phyloP scores from a whole-genome alignment of 2,797 vertebrate genomes.

The Epinephelus malabaricus region DNA sequence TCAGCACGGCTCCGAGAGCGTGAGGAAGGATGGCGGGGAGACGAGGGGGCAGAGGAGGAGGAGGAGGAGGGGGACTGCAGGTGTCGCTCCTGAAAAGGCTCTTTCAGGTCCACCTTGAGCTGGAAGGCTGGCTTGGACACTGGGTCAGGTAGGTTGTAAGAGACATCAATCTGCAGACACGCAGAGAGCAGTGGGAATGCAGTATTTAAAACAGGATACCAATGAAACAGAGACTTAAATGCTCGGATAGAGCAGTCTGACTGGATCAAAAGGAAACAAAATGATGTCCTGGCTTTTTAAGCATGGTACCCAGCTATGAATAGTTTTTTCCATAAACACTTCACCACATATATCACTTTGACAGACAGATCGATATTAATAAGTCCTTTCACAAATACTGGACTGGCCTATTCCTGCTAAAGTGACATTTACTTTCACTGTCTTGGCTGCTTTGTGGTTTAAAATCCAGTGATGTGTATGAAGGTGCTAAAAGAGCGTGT shows the following conservation, averaged over 20 bases:
- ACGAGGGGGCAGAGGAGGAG: slow-evolving; percentile 40
- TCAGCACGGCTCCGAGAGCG: slow-evolving; percentile 78
- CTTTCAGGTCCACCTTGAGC: slow-evolving; percentile 91
- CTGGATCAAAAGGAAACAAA: not conserved
- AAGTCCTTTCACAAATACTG: too few relatives aligned
- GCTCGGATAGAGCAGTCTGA: not conserved
- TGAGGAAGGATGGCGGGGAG: slow-evolving; percentile 61
- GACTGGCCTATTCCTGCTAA: too few relatives aligned
- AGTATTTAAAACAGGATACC: not conserved
- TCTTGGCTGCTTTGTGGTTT: too few relatives aligned
- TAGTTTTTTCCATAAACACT: too few relatives aligned
- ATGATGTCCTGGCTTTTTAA: not conserved
- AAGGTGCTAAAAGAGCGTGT: too few relatives aligned
- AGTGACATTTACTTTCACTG: too few relatives aligned
- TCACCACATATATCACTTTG: too few relatives aligned
- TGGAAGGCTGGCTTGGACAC: slow-evolving; percentile 94
- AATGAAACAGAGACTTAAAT: not conserved
- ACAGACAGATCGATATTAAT: too few relatives aligned
- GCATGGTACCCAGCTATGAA: not conserved
- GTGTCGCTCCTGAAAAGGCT: slow-evolving; percentile 86
- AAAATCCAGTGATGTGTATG: too few relatives aligned
- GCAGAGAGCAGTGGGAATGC: not conserved
- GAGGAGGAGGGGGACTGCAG: slow-evolving; percentile 53
- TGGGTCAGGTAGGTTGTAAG: slow-evolving; percentile 94
- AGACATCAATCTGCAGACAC: slow-evolving; percentile 90